phyloP scores from a whole-genome alignment of 2,113 vertebrate genomes.

The Salminus brasiliensis region DNA sequence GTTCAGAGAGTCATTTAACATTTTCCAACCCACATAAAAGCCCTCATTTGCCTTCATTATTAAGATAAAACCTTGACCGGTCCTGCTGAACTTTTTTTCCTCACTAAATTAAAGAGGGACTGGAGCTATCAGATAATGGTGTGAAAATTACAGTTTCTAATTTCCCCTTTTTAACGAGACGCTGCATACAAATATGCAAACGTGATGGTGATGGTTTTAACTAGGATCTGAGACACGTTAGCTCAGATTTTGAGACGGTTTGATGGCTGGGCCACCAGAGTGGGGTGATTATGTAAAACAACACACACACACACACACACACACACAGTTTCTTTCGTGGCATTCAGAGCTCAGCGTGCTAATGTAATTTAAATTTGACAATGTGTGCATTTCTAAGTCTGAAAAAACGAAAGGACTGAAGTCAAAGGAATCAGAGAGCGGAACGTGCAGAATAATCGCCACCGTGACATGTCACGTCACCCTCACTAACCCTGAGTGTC shows the following conservation, averaged over 20 bases:
- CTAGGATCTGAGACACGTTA: background rate
- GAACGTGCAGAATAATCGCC: background rate
- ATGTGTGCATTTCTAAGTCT: background rate
- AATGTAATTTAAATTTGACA: background rate
- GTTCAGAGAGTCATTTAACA: background rate
- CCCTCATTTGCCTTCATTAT: background rate
- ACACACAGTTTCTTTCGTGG: background rate
- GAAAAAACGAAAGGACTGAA: background rate
- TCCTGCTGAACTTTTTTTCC: background rate
- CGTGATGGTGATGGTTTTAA: background rate
- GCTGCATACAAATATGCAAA: background rate
- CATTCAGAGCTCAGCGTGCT: background rate
- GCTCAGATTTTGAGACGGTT: background rate
- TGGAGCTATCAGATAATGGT: constrained; percentile 2
- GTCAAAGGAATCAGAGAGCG: background rate
- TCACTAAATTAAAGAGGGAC: background rate
- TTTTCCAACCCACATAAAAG: background rate
- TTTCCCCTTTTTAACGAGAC: constrained; percentile 23
- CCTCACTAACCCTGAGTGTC: background rate
- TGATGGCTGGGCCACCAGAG: background rate
- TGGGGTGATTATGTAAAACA: constrained; percentile 15
- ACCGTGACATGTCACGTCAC: background rate
- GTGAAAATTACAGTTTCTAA: constrained; percentile 29
- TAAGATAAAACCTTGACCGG: background rate
- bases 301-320: constrained; percentile 7